Base-by-base conservation (phyloP, 92 coral and sea anemone genomes). In the Siderastrea siderea region DNA sequence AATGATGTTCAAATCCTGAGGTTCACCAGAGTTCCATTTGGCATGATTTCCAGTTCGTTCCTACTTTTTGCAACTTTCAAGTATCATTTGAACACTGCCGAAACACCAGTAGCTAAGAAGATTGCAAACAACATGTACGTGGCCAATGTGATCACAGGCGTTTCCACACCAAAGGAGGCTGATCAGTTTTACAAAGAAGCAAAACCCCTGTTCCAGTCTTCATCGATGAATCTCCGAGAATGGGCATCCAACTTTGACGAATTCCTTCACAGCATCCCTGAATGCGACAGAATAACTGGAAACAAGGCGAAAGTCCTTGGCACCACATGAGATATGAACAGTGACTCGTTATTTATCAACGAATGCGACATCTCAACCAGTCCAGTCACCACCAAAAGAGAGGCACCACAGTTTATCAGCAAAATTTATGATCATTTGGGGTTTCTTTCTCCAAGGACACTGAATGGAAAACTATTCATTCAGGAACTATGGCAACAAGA, bases 171-270 rank as follows among this genome's bases (percentile, higher is more conserved):
- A 49, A 77, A 85, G 86, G 71, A 90, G 74, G 87, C 93, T 15
- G 82, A 2, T 11, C n/a, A 90, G 80, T 74, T 63, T 17, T 85
- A 85, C 81, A 64, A 80, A 52, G 93, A 86, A 74, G 78, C 68
- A 5, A 79, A 82, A 17, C 16, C 84, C n/a, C 68, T 85, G 6
- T 63, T 90, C 70, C 68, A 85, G 38, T 52, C 71, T 49, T 79
- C 93, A 67, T 71, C 82, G 47, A 85, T 90, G 90, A 85, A 90
- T 75, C 77, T 90, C 15, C 82, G 90, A 60, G 77, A 79, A 66
- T 90, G 85, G 89, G 69, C 89, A 68, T 84, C 93, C 50, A 90
- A 90, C 84, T 88, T 87, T 10, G 26, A 82, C 54, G 88, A 88
- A 58, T 68, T 88, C 10, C 79, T 81, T 7, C 65, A 65, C 59